Conservation (phyloP, 2,888 invertebrate species). For the Globia sparganii region DNA sequence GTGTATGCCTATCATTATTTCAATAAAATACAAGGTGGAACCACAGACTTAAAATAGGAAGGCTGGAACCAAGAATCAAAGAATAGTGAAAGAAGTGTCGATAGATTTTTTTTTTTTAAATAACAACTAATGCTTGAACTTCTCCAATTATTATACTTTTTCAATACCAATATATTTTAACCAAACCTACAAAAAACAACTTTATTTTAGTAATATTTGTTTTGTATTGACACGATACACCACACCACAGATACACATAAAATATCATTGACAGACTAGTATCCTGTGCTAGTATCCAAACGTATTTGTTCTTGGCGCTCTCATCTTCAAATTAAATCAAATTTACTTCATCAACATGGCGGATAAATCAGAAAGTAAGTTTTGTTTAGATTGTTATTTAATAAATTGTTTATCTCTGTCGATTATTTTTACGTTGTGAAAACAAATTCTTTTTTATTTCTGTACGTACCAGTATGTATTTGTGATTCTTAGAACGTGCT, state of each 20-base stretch:
- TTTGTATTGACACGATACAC: background rate
- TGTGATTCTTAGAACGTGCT: conserved; percentile 41
- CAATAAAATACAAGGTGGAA: background rate
- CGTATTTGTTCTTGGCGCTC: conserved; percentile 83
- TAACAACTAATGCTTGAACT: background rate
- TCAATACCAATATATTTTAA: background rate
- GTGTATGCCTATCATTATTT: background rate
- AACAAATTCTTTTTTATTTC: conserved; percentile 47
- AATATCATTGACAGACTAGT: too few species aligned
- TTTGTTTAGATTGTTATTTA: conserved; percentile 81
- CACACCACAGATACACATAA: too few species aligned
- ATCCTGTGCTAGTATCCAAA: conserved; percentile 71
- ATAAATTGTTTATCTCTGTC: conserved; percentile 59
- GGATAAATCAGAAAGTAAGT: conserved; percentile 95
- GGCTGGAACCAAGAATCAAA: background rate
- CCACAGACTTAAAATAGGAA: too few species aligned
- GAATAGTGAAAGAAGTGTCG: background rate
- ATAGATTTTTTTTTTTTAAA: background rate
- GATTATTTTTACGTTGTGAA: conserved; percentile 14
- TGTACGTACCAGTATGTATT: conserved; percentile 60
- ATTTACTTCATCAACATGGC: conserved; percentile 93
- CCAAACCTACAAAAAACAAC: background rate
- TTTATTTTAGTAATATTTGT: background rate
- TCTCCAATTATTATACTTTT: background rate
- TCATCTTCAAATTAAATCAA: conserved; percentile 81